Evolutionary conservation across 1,140 invertebrate genomes (phyloP).

Genomic region (Lordiphosa collinella): DNA sequence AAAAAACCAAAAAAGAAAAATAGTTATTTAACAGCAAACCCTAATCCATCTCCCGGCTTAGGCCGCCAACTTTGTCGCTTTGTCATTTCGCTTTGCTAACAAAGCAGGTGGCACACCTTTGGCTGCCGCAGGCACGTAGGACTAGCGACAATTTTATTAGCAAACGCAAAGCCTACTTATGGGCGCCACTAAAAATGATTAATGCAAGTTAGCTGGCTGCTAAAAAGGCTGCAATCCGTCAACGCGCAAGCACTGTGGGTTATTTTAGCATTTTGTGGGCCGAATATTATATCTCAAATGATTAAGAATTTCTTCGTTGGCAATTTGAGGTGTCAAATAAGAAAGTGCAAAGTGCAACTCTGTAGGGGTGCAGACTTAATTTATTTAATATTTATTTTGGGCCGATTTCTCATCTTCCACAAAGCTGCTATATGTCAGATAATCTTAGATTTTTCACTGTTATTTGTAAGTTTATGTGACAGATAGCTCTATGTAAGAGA

Average conservation of each 20-base stretch:
- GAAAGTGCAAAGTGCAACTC: too few relatives aligned
- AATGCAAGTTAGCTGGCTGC: conserved; percentile 65
- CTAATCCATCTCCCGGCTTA: conserved; percentile 52
- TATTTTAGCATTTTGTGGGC: too few relatives aligned
- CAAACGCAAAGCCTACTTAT: conserved; percentile 73
- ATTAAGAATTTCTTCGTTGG: too few relatives aligned
- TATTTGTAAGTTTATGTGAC: too few relatives aligned
- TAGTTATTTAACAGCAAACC: conserved; percentile 70
- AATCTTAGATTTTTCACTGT: too few relatives aligned
- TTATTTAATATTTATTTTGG: too few relatives aligned
- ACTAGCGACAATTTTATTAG: conserved; percentile 68
- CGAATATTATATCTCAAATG: too few relatives aligned
- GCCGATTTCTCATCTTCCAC: too few relatives aligned
- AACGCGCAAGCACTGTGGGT: conserved; percentile 34
- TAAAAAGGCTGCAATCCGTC: conserved; percentile 74
- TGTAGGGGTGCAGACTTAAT: too few relatives aligned
- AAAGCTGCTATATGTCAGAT: too few relatives aligned
- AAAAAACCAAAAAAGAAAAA: conserved; percentile 47
- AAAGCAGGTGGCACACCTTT: conserved; percentile 47
- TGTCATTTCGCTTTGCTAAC: conserved; percentile 44
- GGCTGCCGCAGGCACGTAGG: conserved; percentile 51
- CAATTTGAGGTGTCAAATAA: too few relatives aligned
- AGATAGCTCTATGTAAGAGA: too few relatives aligned
- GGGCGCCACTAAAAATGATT: conserved; percentile 76
- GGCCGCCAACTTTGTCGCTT: conserved; percentile 68